Evolutionary conservation across 1,140 invertebrate genomes (phyloP).

Genomic region (Aphaenogaster rudis): DNA sequence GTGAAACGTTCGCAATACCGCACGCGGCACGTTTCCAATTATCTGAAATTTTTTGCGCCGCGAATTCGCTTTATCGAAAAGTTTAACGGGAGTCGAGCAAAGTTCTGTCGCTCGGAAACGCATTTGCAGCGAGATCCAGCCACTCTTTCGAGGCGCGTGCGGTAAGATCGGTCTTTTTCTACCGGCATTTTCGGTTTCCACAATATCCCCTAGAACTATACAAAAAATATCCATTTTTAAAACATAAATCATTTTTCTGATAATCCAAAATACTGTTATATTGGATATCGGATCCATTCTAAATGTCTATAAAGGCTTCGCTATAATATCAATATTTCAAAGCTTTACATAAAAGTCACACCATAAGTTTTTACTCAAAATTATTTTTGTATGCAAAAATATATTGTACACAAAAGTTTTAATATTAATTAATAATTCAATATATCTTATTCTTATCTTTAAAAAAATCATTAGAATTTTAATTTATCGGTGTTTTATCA

Average conservation of each 20-base stretch:
- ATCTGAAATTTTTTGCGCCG: slow-evolving; percentile 53
- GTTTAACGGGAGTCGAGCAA: slow-evolving; percentile 31
- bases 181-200: not conserved
- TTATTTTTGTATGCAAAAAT: slow-evolving; percentile 1
- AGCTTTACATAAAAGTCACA: slow-evolving; percentile 1
- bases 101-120: slow-evolving; percentile 46
- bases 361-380: not conserved
- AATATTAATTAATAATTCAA: slow-evolving; percentile 7
- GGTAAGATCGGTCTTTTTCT: not conserved
- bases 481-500: not conserved
- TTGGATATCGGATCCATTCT: not conserved
- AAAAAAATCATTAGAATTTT: not conserved
- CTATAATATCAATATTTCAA: not conserved
- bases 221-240: slow-evolving; percentile 12
- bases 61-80: slow-evolving; percentile 55
- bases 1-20: slow-evolving; percentile 27
- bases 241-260: not conserved
- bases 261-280: not conserved
- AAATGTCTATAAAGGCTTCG: not conserved
- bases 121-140: slow-evolving; percentile 27
- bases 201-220: not conserved
- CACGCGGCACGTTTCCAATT: slow-evolving; percentile 57
- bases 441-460: not conserved
- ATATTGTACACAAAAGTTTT: not conserved
- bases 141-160: not conserved